Evolutionary conservation across 2,797 vertebrate genomes (phyloP).

Genomic region (Ciconia nigra): DNA sequence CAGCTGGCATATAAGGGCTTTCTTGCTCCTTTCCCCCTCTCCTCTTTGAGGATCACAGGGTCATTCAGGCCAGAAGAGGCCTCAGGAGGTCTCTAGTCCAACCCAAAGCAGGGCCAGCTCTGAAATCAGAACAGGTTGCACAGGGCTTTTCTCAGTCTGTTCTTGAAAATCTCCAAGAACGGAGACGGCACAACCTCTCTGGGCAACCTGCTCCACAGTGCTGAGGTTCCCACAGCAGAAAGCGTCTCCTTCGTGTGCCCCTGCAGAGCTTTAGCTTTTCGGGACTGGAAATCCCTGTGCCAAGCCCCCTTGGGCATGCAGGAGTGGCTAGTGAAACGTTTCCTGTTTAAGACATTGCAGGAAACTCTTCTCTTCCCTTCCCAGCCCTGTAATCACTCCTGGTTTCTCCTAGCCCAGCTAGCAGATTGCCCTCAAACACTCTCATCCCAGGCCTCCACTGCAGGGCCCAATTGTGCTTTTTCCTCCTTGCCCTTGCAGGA

Average conservation of each 20-base stretch:
- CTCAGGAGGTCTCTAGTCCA: background rate
- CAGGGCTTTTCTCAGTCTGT: background rate
- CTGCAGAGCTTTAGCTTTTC: background rate
- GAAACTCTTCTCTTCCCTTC: background rate
- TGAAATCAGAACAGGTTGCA: background rate
- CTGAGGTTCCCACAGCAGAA: background rate
- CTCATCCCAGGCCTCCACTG: background rate
- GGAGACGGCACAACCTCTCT: background rate
- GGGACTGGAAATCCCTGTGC: background rate
- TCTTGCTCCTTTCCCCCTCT: background rate
- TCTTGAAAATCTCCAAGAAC: background rate
- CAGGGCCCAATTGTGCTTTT: background rate
- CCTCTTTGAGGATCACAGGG: background rate
- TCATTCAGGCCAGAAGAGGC: background rate
- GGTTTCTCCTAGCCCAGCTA: background rate
- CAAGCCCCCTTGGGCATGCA: background rate
- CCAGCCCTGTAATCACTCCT: background rate
- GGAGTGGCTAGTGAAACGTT: background rate
- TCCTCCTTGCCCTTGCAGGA: background rate
- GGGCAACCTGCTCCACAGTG: background rate
- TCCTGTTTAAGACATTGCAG: background rate
- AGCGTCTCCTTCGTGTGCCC: rapidly evolving
- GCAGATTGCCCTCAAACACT: background rate
- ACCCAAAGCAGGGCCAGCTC: background rate
- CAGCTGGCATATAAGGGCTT: background rate